Conservation (phyloP, 2,888 invertebrate genomes). For the Tiliacea citrago region DNA sequence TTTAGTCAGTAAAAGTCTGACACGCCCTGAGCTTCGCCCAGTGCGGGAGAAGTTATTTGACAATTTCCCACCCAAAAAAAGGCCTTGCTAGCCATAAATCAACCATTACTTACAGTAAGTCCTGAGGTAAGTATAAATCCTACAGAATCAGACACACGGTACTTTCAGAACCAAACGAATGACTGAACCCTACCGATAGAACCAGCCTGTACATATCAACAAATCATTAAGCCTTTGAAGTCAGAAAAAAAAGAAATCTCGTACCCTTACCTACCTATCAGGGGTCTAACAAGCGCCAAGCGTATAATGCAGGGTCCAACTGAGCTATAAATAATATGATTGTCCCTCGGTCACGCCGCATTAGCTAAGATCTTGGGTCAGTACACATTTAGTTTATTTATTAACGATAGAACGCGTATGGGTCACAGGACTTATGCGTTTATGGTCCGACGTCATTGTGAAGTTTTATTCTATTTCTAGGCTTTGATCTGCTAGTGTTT, state of each 20-base stretch:
- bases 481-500: not conserved
- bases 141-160: not conserved
- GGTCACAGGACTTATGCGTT: constrained; percentile 59
- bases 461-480: constrained; percentile 9
- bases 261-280: constrained; percentile 3
- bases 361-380: constrained; percentile 74
- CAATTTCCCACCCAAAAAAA: too few relatives aligned
- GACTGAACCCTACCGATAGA: not conserved
- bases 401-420: constrained; percentile 57
- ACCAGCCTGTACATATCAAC: not conserved
- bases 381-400: constrained; percentile 72
- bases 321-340: constrained; percentile 70
- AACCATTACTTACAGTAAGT: not conserved
- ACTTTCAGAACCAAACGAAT: not conserved
- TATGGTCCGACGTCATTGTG: constrained; percentile 33
- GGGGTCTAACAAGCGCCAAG: constrained; percentile 22
- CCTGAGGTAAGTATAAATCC: not conserved
- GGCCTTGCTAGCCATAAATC: not conserved
- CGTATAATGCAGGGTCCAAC: constrained; percentile 46
- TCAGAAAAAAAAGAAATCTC: constrained; percentile 39
- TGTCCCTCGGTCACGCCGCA: constrained; percentile 66
- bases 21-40: too few relatives aligned
- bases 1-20: too few relatives aligned
- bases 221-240: constrained; percentile 34
- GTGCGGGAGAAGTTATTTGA: too few relatives aligned